Evolutionary conservation across 2,888 invertebrate species (phyloP), one percentile per base, ranked within the genome.

Genomic region (Mythimna lalbum): DNA sequence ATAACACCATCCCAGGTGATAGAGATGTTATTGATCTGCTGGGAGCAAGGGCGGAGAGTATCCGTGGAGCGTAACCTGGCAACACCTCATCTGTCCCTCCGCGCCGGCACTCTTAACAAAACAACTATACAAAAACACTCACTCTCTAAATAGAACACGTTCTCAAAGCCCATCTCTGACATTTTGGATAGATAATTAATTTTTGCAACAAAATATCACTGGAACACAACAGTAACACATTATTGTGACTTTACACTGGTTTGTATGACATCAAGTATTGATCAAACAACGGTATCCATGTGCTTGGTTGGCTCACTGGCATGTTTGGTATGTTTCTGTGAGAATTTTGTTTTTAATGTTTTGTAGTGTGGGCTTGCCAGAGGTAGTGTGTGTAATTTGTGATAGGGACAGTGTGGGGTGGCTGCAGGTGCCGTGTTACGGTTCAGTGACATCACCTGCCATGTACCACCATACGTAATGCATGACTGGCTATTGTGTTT

Each of bases 121-220:
- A 81, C 85, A 83, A 88, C 86, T 87, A 84, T 80, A 88, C 88
- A 89, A 88, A 85, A 90, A 89, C 90, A 96, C 96, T 96, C 90
- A 96, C 96, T 96, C 88, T 96, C 96, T 63, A 96, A 90, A 89
- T 96, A 96, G 89, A 96, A 96, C 90, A 96, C 95, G 87, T 94
- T 95, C 88, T 96, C 96, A 88, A 96, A 95, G 63, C 93, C 95
- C 95, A 96, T 94, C 88, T 95, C 95, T 64, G 95, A 91, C 96
- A 96, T 96, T 91, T 92, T 94, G 78, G 72, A 82, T 69, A 39
- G 49, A 70, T 86, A 81, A 82, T 82, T 82, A 82, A 78, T 79
- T 83, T 87, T 83, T 85, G 84, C 75, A 76, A 80, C 80, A 83
- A 72, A 83, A 86, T 74, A 82, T 78, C 84, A 89, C 86, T 85